Conservation (phyloP, 2,888 invertebrate species). For the Hyalella azteca region DNA sequence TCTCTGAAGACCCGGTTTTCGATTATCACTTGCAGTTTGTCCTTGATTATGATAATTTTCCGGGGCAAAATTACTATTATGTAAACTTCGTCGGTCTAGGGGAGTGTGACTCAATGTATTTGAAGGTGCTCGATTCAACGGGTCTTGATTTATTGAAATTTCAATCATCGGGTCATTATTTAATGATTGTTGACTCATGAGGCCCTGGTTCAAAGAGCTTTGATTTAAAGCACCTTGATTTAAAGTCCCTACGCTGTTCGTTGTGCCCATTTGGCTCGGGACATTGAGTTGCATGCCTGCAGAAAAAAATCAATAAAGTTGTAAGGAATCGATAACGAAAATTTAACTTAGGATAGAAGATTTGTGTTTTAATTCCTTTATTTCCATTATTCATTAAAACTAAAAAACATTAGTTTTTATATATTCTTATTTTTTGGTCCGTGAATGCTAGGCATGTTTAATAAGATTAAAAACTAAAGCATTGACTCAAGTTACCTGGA, state of each 20-base stretch:
- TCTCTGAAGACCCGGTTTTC: not conserved
- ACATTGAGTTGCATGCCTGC: slow-evolving; percentile 9
- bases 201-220: not conserved
- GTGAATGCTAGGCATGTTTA: too few species aligned
- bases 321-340: not conserved
- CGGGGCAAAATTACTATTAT: too few species aligned
- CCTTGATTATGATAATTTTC: not conserved
- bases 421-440: too few species aligned
- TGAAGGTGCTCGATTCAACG: too few species aligned
- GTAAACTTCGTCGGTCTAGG: too few species aligned
- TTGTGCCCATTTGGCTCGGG: not conserved
- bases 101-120: too few species aligned
- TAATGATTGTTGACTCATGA: not conserved
- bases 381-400: too few species aligned
- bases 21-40: not conserved
- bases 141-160: not conserved
- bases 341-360: too few species aligned
- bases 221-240: not conserved
- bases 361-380: too few species aligned
- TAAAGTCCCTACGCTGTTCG: not conserved
- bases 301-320: not conserved
- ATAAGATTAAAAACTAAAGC: too few species aligned
- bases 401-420: too few species aligned
- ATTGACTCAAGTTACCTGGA: too few species aligned
- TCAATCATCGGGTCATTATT: not conserved